Conservation (phyloP, 2,888 invertebrate species). For the Creontiades dilutus region DNA sequence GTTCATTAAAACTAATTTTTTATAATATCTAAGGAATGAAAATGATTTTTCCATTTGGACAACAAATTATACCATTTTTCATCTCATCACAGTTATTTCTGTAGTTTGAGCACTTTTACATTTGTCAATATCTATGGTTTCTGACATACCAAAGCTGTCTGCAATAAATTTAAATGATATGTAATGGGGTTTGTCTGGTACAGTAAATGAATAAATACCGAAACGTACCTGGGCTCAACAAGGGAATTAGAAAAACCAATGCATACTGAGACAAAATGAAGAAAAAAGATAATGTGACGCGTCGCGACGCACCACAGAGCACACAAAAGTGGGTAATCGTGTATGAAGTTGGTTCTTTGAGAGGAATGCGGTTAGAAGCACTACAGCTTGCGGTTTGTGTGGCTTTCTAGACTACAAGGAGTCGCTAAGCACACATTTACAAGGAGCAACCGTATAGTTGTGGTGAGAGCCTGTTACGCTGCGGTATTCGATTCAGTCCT, state of each 20-base stretch:
- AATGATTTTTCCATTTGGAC: too few relatives aligned
- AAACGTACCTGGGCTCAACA: background rate
- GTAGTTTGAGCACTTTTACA: too few relatives aligned
- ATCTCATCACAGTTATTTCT: too few relatives aligned
- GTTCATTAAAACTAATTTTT: too few relatives aligned
- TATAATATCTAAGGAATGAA: too few relatives aligned
- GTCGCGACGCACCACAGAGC: constrained; percentile 35
- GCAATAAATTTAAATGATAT: too few relatives aligned
- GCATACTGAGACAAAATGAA: background rate
- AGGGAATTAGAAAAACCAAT: background rate
- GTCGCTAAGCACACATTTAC: constrained; percentile 44
- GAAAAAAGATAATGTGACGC: background rate
- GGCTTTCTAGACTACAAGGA: background rate
- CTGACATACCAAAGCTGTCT: too few relatives aligned
- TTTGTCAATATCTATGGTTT: too few relatives aligned
- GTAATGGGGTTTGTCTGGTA: too few relatives aligned
- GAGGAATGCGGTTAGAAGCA: constrained; percentile 23
- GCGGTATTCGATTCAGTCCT: background rate
- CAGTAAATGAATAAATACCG: background rate
- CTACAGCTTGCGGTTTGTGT: constrained; percentile 32
- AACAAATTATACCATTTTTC: too few relatives aligned
- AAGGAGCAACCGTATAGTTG: background rate
- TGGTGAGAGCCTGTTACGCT: background rate
- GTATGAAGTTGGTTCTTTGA: constrained; percentile 39
- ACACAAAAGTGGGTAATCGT: constrained; percentile 23